Conservation (phyloP, 2,113 vertebrate species). For the Ammodytes dubius region DNA sequence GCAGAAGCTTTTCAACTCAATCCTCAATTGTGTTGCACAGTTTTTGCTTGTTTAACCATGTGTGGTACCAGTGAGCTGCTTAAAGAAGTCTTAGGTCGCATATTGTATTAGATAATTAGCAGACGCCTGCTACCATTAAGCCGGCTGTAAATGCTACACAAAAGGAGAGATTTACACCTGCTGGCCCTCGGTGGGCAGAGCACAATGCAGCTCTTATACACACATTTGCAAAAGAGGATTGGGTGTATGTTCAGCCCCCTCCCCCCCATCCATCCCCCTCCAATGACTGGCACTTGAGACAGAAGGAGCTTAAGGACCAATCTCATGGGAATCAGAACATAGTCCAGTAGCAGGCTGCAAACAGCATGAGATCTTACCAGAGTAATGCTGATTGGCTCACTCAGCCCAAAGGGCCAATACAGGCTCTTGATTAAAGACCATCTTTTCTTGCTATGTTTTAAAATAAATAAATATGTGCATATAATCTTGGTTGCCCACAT, state of each 20-base stretch:
- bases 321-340: conserved; percentile 69
- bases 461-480: not conserved
- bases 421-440: conserved; percentile 33
- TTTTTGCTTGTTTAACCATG: not conserved
- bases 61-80: conserved; percentile 2
- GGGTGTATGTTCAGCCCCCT: conserved; percentile 47
- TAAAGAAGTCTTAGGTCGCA: conserved; percentile 9
- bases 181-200: conserved; percentile 48
- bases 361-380: conserved; percentile 66
- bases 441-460: conserved; percentile 1
- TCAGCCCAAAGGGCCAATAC: conserved; percentile 32
- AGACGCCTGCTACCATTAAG: conserved; percentile 37
- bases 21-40: too few species aligned
- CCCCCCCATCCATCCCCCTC: conserved; percentile 40
- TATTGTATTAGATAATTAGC: conserved; percentile 38
- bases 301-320: conserved; percentile 77
- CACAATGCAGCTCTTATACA: conserved; percentile 73
- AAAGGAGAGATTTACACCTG: conserved; percentile 59
- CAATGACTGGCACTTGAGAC: conserved; percentile 69
- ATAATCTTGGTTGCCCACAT: too few species aligned
- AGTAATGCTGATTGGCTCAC: conserved; percentile 25
- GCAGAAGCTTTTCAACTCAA: too few species aligned
- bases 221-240: conserved; percentile 73
- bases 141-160: conserved; percentile 43
- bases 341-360: conserved; percentile 58